phyloP scores from a whole-genome alignment of 1,140 invertebrate species.

The Grapholita molesta region DNA sequence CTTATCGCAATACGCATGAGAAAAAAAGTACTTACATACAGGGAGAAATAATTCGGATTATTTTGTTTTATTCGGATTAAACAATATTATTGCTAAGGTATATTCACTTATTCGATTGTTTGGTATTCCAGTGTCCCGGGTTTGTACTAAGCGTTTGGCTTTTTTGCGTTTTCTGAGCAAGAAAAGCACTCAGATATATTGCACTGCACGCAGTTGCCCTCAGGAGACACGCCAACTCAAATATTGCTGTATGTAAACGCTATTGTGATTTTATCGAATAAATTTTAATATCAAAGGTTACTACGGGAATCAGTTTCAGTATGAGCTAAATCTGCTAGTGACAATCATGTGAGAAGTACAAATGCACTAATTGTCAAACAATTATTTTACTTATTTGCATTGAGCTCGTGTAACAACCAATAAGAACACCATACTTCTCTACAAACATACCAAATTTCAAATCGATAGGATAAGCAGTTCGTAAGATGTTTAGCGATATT shows the following conservation, averaged over 20 bases:
- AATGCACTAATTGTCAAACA: no score
- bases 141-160: neutral
- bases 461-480: no score
- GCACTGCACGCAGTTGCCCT: slow-evolving; percentile 20
- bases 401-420: no score
- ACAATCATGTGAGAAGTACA: neutral
- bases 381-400: no score
- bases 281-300: slow-evolving; percentile 47
- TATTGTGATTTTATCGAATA: slow-evolving; percentile 53
- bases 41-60: neutral
- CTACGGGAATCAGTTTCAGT: slow-evolving; percentile 21
- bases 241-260: slow-evolving; percentile 34
- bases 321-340: neutral
- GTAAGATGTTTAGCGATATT: no score
- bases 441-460: no score
- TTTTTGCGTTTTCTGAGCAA: slow-evolving; percentile 18
- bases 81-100: no score
- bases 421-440: no score
- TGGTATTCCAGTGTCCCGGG: no score
- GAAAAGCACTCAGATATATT: slow-evolving; percentile 48
- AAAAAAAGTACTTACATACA: no score
- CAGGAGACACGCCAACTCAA: slow-evolving; percentile 34
- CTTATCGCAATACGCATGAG: no score
- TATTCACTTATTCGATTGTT: no score
- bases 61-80: neutral